Percentiles rank a stretch among this genome's conserved stretches.
Conservation (phyloP, 2,113 vertebrate genomes). For the Oncorhynchus mykiss region DNA sequence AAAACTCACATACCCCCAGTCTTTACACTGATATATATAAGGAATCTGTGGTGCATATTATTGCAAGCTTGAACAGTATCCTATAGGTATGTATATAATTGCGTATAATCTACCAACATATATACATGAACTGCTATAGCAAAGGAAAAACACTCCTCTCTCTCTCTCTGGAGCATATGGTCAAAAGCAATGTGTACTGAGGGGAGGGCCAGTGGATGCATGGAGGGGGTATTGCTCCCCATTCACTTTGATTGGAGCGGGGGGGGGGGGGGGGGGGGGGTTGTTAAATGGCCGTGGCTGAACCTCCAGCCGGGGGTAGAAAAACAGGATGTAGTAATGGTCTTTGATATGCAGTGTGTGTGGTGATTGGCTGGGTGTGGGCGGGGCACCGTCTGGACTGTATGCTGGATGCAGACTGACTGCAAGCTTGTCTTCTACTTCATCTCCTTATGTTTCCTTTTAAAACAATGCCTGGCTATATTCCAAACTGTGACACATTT, state of each 20-base stretch:
- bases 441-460: background rate
- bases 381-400: slow-evolving; percentile 48
- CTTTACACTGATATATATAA: background rate
- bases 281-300: slow-evolving; percentile 63
- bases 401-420: slow-evolving; percentile 28
- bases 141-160: background rate
- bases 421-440: background rate
- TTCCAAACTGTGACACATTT: background rate
- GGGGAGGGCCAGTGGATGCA: slow-evolving; percentile 35
- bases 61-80: too few relatives aligned
- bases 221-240: slow-evolving; percentile 70
- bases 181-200: slow-evolving; percentile 24
- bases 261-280: slow-evolving; percentile 29
- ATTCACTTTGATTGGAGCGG: slow-evolving; percentile 73
- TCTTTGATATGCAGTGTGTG: slow-evolving; percentile 69
- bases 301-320: slow-evolving; percentile 60
- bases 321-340: slow-evolving; percentile 71
- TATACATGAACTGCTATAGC: background rate
- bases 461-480: background rate
- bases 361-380: slow-evolving; percentile 30
- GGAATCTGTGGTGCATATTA: background rate
- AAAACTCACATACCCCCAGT: background rate
- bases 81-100: too few relatives aligned
- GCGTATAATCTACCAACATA: too few relatives aligned
- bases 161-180: slow-evolving; percentile 49